Evolutionary conservation across 2,888 invertebrate species (phyloP), one percentile per base, ranked within the genome.

Genomic region (Deilephila porcellus): DNA sequence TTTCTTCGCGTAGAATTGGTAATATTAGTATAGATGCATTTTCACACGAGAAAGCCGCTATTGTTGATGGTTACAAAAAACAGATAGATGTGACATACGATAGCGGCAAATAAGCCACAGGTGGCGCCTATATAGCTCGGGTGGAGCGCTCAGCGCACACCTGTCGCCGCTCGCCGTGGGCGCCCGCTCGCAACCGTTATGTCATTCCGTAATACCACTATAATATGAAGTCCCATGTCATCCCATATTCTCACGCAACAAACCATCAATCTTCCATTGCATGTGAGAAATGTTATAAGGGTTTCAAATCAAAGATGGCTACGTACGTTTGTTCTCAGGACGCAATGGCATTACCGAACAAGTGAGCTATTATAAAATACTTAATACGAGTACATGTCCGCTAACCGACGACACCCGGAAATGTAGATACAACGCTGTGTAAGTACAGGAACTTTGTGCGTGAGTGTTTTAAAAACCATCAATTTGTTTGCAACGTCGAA

Each of bases 241-340:
- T 86, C 88, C 88, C 86, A 90, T 89, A 88, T 87, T 91, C 92
- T 90, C 92, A 92, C 92, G 92, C 88, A 81, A 85, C 84, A 82
- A 81, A 78, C 81, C 89, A 91, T 91, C 89, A 88, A 91, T 87
- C 83, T 82, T 79, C 25, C 52, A 67, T 67, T 67, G 67, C 67
- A 67, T 67, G 67, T 67, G 67, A 67, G 67, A 67, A 67, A 67
- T 67, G 52, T 64, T 67, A 64, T 64, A 67, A 67, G 67, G 45
- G 67, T 67, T 52, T 52, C 52, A 45, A 67, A 52, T 67, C 67
- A 52, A 52, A 45, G 67, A 52, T 52, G 25, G 67, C 25, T 67
- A 17, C 25, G 20, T 52, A 4, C 67, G 67, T 29, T 67, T 67
- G 52, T 67, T 67, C 67, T 17, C 67, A 67, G 67, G 67, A 67